These are phyloP conservation scores for Thymallus thymallus DNA, from an alignment of 2,113 vertebrate genomes.

Conservation along the genomic window DNA sequence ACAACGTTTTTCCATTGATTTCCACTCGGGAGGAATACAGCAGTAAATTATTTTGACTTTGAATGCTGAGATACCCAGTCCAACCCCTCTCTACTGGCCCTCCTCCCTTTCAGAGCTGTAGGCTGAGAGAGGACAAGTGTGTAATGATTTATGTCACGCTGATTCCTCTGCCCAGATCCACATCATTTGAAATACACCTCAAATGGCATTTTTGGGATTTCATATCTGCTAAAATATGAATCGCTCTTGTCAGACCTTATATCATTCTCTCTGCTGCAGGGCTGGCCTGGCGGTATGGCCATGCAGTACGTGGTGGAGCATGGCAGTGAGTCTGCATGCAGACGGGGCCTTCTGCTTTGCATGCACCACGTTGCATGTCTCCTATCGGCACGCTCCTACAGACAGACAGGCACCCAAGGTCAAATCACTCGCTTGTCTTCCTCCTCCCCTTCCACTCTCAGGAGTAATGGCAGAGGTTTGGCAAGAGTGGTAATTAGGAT, in stretches of 20 bases:
- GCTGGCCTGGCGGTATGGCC: conserved; percentile 30
- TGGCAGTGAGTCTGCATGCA: conserved; percentile 24
- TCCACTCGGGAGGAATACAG: conserved; percentile 14
- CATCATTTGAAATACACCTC: conserved; percentile 59
- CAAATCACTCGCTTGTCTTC: conserved; percentile 15
- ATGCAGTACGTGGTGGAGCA: neutral
- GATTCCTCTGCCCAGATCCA: conserved; percentile 47
- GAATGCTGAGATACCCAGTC: conserved; percentile 9
- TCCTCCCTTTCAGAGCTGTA: neutral
- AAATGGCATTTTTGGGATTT: conserved; percentile 43
- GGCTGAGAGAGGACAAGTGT: neutral
- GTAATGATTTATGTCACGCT: conserved; percentile 48
- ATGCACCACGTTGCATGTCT: conserved; percentile 42
- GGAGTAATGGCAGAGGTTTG: conserved; percentile 31
- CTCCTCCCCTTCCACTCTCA: conserved; percentile 17
- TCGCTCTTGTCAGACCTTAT: conserved; percentile 49
- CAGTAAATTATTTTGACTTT: conserved; percentile 26
- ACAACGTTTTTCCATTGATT: conserved; percentile 10
- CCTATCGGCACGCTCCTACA: conserved; percentile 23
- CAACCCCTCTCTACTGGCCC: no score
- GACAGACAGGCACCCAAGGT: conserved; percentile 40
- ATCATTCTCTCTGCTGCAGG: conserved; percentile 51
- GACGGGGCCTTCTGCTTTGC: conserved; percentile 35
- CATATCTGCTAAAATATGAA: conserved; percentile 62
- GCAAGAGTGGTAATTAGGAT: conserved; percentile 47